Conservation (phyloP, 2,797 vertebrate species). For the Pagetopsis macropterus region DNA sequence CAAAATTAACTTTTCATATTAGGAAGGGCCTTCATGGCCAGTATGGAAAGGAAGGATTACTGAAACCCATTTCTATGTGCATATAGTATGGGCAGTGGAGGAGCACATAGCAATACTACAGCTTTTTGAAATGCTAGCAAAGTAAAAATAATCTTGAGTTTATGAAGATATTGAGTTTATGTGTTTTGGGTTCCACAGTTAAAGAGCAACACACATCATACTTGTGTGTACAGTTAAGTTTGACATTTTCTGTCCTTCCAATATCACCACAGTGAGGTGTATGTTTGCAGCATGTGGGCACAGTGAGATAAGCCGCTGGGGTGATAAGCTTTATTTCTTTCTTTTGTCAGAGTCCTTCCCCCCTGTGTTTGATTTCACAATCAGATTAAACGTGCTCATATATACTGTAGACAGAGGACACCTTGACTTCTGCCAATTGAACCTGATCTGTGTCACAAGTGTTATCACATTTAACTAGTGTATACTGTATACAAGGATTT, state of each 20-base stretch:
- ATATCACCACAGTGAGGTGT: conserved; percentile 9
- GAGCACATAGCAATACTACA: not conserved
- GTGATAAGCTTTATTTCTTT: conserved; percentile 41
- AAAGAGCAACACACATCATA: not conserved
- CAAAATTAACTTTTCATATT: not conserved
- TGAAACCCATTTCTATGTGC: not conserved
- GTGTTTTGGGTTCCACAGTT: not conserved
- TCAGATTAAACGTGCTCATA: conserved; percentile 43
- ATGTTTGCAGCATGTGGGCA: conserved; percentile 30
- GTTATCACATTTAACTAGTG: not conserved
- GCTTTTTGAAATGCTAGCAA: no score
- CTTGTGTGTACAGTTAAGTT: not conserved
- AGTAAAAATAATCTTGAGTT: no score
- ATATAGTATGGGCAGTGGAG: not conserved
- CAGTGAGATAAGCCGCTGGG: conserved; percentile 42
- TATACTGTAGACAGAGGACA: conserved; percentile 39
- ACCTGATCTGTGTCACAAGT: not conserved
- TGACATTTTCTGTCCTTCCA: conserved; percentile 49
- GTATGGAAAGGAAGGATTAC: no score
- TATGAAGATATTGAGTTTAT: no score
- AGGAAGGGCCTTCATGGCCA: not conserved
- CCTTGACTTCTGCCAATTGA: conserved; percentile 36
- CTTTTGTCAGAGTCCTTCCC: not conserved
- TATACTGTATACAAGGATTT: not conserved
- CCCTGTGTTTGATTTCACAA: conserved; percentile 41